Percentiles rank a stretch among this genome's conserved stretches.
Evolutionary conservation across 2,113 vertebrate species (phyloP).

Genomic region (Lichenostomus cassidix): DNA sequence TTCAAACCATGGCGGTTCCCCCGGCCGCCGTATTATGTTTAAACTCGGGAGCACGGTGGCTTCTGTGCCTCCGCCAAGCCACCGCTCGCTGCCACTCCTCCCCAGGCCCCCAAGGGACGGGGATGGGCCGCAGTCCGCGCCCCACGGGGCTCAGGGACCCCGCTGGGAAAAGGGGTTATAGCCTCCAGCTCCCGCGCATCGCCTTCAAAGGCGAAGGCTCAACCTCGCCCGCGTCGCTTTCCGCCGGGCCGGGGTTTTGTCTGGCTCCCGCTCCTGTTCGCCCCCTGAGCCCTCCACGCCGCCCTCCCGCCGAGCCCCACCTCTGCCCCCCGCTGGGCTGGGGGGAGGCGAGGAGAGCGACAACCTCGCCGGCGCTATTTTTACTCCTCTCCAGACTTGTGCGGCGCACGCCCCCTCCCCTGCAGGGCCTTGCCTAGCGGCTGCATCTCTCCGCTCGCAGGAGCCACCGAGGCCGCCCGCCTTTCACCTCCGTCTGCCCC

Average conservation of each 20-base stretch:
- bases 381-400: slow-evolving; percentile 4
- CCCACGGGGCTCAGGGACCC: background rate
- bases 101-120: slow-evolving; percentile 44
- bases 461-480: background rate
- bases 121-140: background rate
- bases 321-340: background rate
- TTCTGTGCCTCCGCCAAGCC: slow-evolving; percentile 44
- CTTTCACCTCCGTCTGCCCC: background rate
- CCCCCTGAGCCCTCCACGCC: background rate
- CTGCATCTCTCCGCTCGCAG: background rate
- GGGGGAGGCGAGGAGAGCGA: background rate
- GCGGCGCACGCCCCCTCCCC: slow-evolving; percentile 38
- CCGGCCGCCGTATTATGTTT: slow-evolving; percentile 62
- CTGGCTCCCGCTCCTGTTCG: background rate
- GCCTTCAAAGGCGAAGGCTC: background rate
- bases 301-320: background rate
- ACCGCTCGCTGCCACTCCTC: slow-evolving; percentile 48
- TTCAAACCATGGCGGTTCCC: slow-evolving; percentile 73
- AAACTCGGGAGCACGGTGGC: slow-evolving; percentile 60
- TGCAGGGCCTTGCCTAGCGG: slow-evolving; percentile 19
- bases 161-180: background rate
- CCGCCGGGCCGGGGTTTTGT: background rate
- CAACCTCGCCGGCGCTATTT: slow-evolving; percentile 2
- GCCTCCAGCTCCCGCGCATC: background rate
- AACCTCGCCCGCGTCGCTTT: background rate